These are phyloP conservation scores for Sphyrna mokarran DNA, from an alignment of 2,113 vertebrate genomes.

Conservation along the genomic window DNA sequence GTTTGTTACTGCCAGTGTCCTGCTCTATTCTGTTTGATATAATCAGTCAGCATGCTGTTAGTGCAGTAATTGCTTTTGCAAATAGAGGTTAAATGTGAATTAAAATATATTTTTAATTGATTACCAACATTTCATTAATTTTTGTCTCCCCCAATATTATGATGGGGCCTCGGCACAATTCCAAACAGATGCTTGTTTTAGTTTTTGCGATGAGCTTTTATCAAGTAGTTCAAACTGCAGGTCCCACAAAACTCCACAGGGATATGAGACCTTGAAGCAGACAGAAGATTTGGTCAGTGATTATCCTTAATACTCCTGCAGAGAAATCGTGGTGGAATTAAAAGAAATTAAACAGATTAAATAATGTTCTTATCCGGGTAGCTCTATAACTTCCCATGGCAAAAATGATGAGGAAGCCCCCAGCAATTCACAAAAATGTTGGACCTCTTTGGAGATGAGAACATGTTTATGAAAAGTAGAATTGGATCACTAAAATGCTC, in stretches of 20 bases:
- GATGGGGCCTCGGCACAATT: not conserved
- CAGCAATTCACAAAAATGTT: no score
- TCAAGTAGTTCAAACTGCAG: not conserved
- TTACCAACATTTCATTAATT: slow-evolving; percentile 37
- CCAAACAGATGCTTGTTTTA: slow-evolving; percentile 9
- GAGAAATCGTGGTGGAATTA: not conserved
- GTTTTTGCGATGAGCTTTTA: not conserved
- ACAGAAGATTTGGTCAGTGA: not conserved
- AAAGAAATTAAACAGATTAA: no score
- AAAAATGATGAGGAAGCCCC: not conserved
- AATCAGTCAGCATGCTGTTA: slow-evolving; percentile 15
- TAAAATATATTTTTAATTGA: slow-evolving; percentile 35
- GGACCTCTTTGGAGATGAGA: no score
- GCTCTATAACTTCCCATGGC: no score
- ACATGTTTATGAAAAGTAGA: no score
- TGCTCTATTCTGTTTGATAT: not conserved
- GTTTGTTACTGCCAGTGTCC: not conserved
- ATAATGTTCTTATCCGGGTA: no score
- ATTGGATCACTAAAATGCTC: no score
- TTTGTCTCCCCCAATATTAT: not conserved
- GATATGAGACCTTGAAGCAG: not conserved
- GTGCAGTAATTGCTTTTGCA: slow-evolving; percentile 32
- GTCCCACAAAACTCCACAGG: not conserved
- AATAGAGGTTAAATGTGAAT: slow-evolving; percentile 38
- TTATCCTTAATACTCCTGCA: not conserved